phyloP scores from a whole-genome alignment of 2,797 vertebrate genomes.

The Prionace glauca region DNA sequence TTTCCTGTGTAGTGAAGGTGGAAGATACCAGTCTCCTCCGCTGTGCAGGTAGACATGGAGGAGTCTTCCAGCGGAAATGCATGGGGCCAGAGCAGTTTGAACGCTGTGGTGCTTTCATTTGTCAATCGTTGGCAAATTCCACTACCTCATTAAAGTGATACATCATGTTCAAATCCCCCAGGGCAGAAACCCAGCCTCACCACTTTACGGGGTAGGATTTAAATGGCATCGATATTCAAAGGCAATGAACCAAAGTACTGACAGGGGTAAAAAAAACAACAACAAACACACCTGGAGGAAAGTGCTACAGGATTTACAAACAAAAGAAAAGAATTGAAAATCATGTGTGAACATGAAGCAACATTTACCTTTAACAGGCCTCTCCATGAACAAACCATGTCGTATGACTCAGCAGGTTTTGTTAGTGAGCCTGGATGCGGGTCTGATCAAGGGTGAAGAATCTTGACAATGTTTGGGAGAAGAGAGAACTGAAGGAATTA shows the following conservation, averaged over 20 bases:
- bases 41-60: not conserved
- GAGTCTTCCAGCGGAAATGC: not conserved
- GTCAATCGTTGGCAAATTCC: not conserved
- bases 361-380: too few relatives aligned
- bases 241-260: not conserved
- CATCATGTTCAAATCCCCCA: not conserved
- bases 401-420: not conserved
- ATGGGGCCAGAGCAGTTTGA: not conserved
- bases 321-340: too few relatives aligned
- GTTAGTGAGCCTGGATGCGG: not conserved
- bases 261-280: not conserved
- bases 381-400: too few relatives aligned
- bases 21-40: not conserved
- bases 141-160: not conserved
- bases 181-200: not conserved
- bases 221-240: not conserved
- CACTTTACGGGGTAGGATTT: not conserved
- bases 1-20: not conserved
- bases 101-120: not conserved
- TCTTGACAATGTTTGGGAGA: too few relatives aligned
- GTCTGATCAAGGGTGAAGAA: not conserved
- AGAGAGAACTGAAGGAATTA: too few relatives aligned
- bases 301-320: too few relatives aligned
- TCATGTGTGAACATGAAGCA: too few relatives aligned
- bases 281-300: too few relatives aligned